Evolutionary conservation across 2,797 vertebrate genomes (phyloP), one percentile per base, ranked within the genome.

Genomic region (Arnoldichthys spilopterus): DNA sequence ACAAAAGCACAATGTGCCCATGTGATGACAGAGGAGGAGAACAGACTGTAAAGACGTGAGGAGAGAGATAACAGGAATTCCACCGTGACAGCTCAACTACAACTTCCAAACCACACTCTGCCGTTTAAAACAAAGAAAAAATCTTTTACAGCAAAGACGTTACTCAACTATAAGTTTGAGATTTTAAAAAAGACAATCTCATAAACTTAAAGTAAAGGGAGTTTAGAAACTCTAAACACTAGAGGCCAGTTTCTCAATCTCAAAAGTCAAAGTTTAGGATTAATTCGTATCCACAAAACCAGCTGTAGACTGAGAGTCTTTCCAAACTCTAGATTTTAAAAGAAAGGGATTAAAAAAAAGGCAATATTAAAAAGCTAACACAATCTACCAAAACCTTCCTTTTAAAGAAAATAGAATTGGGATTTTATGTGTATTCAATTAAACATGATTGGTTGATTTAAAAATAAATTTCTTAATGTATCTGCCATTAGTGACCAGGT

Each of bases 41-140:
- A 51, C 18, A 51, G 30, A 32, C 45, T 54, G 77, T 70, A 66
- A 74, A 82, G 30, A 81, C 24, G 62, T 58, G 77, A 70, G 49
- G 26, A 49, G n/a, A 62, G 74, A 74, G 72, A 80, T 71, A 84
- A 77, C 12, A 16, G 47, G 54, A 76, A 82, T 34, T 80, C 34
- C 9, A 40, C 32, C 56, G 72, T 43, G 34, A 79, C 67, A 68
- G 12, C 45, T 82, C 45, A 74, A 61, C 49, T 82, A 63, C 53
- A 63, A 47, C 59, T 71, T 74, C 70, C 53, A 76, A 40, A 66
- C 24, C 34, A 43, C 58, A 68, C 24, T 58, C 18, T 59, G 30
- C 28, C 34, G n/a, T 45, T 45, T 43, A 1, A 43, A 45, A 20
- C n/a, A 22, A 30, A 64, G 34, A 13, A 45, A 0, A 20, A 64